phyloP scores from a whole-genome alignment of 2,113 vertebrate genomes.

The Corythaeola cristata region DNA sequence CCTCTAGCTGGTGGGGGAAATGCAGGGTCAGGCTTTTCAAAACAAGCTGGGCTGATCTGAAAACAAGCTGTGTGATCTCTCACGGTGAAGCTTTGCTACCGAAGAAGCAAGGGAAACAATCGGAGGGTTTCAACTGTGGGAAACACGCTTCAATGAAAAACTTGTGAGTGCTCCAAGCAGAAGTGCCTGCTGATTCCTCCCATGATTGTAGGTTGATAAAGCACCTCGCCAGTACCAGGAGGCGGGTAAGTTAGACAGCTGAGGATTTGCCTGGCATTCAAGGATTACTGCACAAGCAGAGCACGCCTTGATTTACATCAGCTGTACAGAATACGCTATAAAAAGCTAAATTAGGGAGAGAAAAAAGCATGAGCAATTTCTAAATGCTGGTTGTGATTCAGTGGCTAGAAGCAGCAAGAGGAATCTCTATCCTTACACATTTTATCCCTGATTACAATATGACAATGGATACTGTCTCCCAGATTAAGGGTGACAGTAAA shows the following conservation, averaged over 20 bases:
- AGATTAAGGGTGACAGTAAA: neutral
- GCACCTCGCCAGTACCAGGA: neutral
- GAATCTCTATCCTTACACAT: neutral
- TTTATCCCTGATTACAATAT: neutral
- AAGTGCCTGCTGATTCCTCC: neutral
- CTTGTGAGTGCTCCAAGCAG: neutral
- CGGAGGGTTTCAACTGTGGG: neutral
- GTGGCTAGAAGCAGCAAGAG: neutral
- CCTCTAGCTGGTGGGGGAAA: neutral
- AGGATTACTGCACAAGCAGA: neutral
- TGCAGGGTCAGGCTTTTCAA: conserved; percentile 29
- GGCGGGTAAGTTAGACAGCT: neutral
- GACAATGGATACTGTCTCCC: neutral
- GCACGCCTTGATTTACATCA: neutral
- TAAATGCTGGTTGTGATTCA: neutral
- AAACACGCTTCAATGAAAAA: neutral
- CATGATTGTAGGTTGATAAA: neutral
- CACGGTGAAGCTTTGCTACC: neutral
- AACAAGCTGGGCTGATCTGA: conserved; percentile 12
- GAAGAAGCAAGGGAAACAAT: neutral
- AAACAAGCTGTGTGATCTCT: neutral
- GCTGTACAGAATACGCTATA: neutral
- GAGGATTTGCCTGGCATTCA: neutral
- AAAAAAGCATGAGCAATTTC: neutral
- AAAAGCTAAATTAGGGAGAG: neutral